A percentile compares a stretch with the other conserved stretches of the same genome.
phyloP scores from a whole-genome alignment of 2,888 invertebrate species.

The Nymphalis urticae region DNA sequence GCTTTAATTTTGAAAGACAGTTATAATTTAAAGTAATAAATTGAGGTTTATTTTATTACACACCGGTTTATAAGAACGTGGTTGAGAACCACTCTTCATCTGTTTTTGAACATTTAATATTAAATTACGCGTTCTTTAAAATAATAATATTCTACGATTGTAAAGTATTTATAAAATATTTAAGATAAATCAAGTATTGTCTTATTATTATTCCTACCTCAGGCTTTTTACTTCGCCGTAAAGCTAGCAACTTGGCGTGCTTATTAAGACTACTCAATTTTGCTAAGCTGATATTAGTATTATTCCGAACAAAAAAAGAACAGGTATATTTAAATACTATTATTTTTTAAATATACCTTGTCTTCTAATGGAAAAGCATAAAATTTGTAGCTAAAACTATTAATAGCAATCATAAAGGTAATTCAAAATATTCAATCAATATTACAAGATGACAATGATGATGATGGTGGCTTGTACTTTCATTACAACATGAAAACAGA shows the following conservation, averaged over 20 bases:
- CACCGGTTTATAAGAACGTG: slow-evolving; percentile 11
- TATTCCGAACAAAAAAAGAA: background rate
- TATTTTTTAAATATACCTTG: background rate
- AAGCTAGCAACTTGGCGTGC: slow-evolving; percentile 7
- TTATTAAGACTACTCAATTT: background rate
- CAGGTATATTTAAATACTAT: background rate
- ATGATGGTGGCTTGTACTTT: too few relatives aligned
- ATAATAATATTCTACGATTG: background rate
- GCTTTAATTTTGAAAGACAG: slow-evolving; percentile 12
- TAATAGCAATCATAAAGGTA: too few relatives aligned
- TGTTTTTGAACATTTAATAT: slow-evolving; percentile 3
- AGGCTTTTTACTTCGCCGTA: background rate
- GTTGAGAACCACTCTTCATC: slow-evolving; percentile 9
- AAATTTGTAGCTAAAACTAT: too few relatives aligned
- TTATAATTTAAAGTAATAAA: slow-evolving; percentile 5
- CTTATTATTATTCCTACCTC: background rate
- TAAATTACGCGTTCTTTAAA: background rate
- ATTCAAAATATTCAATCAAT: too few relatives aligned
- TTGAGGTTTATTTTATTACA: slow-evolving; percentile 7
- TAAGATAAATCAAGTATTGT: background rate
- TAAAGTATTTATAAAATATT: too few relatives aligned
- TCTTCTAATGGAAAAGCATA: too few relatives aligned
- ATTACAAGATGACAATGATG: too few relatives aligned
- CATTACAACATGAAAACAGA: too few relatives aligned
- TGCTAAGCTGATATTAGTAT: background rate